Base-by-base conservation (phyloP, 2,797 vertebrate species). In the Xiphophorus birchmanni region DNA sequence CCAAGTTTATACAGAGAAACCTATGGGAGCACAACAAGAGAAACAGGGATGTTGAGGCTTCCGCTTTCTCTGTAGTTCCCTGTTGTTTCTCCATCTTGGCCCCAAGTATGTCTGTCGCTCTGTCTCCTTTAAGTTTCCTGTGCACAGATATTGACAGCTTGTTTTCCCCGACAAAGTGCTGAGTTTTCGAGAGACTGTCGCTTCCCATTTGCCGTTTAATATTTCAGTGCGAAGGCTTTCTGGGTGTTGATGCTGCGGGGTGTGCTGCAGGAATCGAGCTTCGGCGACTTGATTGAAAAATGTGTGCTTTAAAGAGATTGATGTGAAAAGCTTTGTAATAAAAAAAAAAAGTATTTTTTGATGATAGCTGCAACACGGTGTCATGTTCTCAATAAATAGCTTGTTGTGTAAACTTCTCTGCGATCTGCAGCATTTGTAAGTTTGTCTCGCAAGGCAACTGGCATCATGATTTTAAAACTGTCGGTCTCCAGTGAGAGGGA, bases 171-270 rank as follows among this genome's bases (percentile, higher is more conserved):
- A 82, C 86, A 93, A 92, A 91, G 85, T 88, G 85, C 92, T 90
- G 92, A 91, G 83, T 91, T 90, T 96, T 94, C 79, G 29, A 84
- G 84, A 87, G 87, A 86, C 92, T 93, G 95, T 95, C 94, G 78
- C 92, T 89, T 94, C 87, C 86, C 87, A 92, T 95, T 95, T 95
- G 85, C 85, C 83, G 65, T 91, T 94, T 94, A 94, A 94, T 95
- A 94, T 94, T 93, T 95, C 95, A 95, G 86, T 74, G 85, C 73
- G 91, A 91, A 82, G 87, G 82, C 86, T 91, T 84, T 75, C 72
- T 60, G 71, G 73, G 86, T 80, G 77, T 80, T 82, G 80, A 92
- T 82, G 86, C 86, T 83, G 79, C 84, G 56, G 84, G 87, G 78
- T 83, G 73, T 83, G 79, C 65, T 77, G 72, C 77, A 80, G 84